Evolutionary conservation across 1,140 invertebrate species (phyloP).

Genomic region (Calosoma granatense): DNA sequence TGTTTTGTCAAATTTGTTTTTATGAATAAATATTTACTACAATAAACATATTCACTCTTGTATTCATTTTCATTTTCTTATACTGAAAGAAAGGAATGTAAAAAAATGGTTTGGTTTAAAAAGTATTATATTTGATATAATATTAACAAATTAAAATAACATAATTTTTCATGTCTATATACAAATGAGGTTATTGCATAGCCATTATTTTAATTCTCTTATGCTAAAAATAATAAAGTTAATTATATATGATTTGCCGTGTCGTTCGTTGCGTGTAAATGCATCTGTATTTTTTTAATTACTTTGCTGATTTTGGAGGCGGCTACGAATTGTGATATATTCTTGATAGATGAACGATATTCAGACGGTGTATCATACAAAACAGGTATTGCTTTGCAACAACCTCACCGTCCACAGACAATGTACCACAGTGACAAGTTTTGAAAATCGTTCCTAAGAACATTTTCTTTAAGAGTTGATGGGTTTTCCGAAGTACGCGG

Average conservation of each 20-base stretch:
- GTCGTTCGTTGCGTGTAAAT: background rate
- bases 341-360: no score
- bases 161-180: slow-evolving; percentile 3
- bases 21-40: no score
- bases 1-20: no score
- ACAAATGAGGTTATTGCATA: slow-evolving; percentile 7
- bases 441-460: slow-evolving; percentile 16
- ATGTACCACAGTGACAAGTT: background rate
- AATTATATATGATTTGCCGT: background rate
- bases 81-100: no score
- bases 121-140: slow-evolving; percentile 1
- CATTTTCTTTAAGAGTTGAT: slow-evolving; percentile 78
- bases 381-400: background rate
- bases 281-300: background rate
- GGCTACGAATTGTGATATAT: no score
- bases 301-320: background rate
- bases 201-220: background rate
- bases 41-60: no score
- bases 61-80: no score
- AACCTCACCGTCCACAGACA: slow-evolving; percentile 4
- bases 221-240: background rate
- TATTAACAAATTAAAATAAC: slow-evolving; percentile 3
- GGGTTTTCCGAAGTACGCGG: slow-evolving; percentile 93
- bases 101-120: no score
- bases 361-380: no score